Conservation (phyloP, 2,888 invertebrate species). For the Ophraella communa region DNA sequence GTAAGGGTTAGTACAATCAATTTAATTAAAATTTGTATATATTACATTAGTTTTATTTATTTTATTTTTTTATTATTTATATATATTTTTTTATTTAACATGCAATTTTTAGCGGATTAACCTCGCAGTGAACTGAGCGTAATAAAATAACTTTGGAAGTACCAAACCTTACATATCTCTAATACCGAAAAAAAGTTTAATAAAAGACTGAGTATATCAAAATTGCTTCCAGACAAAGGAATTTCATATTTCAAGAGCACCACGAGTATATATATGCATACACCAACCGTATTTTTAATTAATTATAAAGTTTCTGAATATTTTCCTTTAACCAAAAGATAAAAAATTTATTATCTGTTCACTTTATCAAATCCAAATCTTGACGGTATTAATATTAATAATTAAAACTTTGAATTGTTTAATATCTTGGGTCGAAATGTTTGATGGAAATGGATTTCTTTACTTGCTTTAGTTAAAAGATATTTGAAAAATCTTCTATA, state of each 20-base stretch:
- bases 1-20: too few relatives aligned
- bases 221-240: not conserved
- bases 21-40: too few relatives aligned
- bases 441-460: too few relatives aligned
- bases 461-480: too few relatives aligned
- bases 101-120: not conserved
- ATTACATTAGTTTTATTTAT: too few relatives aligned
- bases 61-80: not conserved
- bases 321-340: not conserved
- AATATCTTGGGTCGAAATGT: too few relatives aligned
- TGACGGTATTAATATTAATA: not conserved
- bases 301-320: constrained; percentile 1
- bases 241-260: constrained; percentile 1
- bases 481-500: too few relatives aligned
- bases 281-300: not conserved
- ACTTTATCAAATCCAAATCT: not conserved
- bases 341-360: not conserved
- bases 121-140: not conserved
- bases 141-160: not conserved
- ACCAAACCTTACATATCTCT: not conserved
- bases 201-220: constrained; percentile 1
- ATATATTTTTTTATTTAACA: not conserved
- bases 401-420: not conserved
- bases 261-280: not conserved
- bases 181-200: not conserved